These are phyloP conservation scores for Neoscelio sp. DNA, from an alignment of 2,888 invertebrate species.

Conservation along the genomic window DNA sequence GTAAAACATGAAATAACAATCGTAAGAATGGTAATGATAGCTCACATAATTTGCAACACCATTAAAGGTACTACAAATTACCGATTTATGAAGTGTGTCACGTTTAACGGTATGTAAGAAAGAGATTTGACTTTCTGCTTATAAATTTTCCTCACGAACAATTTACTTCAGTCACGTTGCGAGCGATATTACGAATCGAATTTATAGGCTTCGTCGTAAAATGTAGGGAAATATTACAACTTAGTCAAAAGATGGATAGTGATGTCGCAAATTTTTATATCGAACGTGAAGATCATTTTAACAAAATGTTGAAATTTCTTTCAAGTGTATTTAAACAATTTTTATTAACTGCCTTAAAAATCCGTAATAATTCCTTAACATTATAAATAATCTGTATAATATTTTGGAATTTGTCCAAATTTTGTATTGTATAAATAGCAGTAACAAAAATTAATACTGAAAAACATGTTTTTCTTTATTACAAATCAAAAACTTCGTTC, in stretches of 20 bases:
- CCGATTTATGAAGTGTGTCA: conserved; percentile 44
- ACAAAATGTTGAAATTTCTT: no score
- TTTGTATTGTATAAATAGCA: no score
- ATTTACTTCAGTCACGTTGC: conserved; percentile 29
- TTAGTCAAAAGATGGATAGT: conserved; percentile 16
- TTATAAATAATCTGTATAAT: no score
- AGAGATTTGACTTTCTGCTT: conserved; percentile 40
- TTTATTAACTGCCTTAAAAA: no score
- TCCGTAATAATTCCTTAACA: no score
- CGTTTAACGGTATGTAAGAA: conserved; percentile 39
- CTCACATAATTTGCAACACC: conserved; percentile 34
- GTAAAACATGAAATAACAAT: not conserved
- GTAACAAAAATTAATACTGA: no score
- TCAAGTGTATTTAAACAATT: no score
- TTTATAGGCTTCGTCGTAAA: conserved; percentile 42
- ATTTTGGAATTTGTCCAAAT: no score
- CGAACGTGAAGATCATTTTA: no score
- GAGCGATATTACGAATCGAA: conserved; percentile 38
- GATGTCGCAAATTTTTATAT: not conserved
- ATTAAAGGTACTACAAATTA: conserved; percentile 14
- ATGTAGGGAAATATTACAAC: conserved; percentile 9
- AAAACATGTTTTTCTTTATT: no score
- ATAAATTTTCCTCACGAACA: conserved; percentile 43
- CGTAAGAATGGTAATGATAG: conserved; percentile 8
- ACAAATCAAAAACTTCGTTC: no score